phyloP scores from a whole-genome alignment of 1,140 invertebrate species.

The Tachypleus tridentatus region DNA sequence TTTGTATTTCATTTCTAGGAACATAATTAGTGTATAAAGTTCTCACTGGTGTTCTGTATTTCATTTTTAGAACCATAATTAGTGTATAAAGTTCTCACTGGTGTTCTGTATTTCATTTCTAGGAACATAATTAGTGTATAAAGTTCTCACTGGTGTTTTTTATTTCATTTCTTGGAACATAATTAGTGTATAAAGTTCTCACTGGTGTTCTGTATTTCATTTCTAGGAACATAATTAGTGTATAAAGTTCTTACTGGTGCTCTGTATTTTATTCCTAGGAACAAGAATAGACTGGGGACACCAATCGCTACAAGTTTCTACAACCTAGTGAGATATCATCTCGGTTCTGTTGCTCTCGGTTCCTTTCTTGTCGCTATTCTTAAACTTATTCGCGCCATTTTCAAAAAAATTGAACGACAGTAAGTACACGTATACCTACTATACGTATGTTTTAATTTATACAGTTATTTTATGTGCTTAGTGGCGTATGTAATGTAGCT shows the following conservation, averaged over 20 bases:
- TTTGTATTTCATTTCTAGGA: too few species aligned
- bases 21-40: too few species aligned
- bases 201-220: conserved; percentile 1
- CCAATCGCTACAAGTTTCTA: conserved; percentile 45
- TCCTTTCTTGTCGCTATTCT: conserved; percentile 58
- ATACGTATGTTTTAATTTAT: too few species aligned
- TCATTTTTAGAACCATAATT: too few species aligned
- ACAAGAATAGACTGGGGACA: conserved; percentile 46
- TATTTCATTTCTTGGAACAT: conserved; percentile 46
- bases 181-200: conserved; percentile 23
- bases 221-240: conserved; percentile 48
- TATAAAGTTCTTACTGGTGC: too few species aligned
- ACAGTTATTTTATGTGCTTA: too few species aligned
- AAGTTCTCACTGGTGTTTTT: too few species aligned
- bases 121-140: conserved; percentile 47
- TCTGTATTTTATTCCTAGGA: conserved; percentile 36
- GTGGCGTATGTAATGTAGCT: too few species aligned
- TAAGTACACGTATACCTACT: too few species aligned
- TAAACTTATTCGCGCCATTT: conserved; percentile 48
- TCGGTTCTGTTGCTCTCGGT: conserved; percentile 62
- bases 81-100: too few species aligned
- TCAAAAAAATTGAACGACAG: conserved; percentile 23
- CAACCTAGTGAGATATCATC: conserved; percentile 52
- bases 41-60: too few species aligned
- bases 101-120: conserved; percentile 19